phyloP scores from a whole-genome alignment of 2,113 vertebrate genomes.

The Charadrius vociferus region DNA sequence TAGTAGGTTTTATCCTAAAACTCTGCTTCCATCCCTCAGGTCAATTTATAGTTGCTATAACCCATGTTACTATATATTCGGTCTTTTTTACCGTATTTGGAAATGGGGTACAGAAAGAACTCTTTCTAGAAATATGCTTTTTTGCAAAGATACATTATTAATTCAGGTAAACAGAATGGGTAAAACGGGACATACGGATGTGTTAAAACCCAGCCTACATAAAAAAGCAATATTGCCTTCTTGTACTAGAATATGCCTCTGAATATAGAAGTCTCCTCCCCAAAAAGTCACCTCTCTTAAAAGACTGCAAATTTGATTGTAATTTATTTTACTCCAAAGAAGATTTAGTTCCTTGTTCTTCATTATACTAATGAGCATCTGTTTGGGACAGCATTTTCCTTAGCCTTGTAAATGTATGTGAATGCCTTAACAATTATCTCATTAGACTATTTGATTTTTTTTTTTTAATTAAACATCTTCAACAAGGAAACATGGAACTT shows the following conservation, averaged over 20 bases:
- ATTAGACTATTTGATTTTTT: background rate
- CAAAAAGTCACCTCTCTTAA: background rate
- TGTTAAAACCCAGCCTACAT: background rate
- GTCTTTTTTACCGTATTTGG: background rate
- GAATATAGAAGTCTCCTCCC: background rate
- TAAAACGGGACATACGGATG: background rate
- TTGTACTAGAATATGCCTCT: background rate
- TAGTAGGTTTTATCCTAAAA: background rate
- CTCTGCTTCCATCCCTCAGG: background rate
- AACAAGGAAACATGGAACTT: background rate
- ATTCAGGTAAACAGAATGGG: background rate
- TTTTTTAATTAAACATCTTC: slow-evolving; percentile 24
- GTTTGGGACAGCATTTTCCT: background rate
- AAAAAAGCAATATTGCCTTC: background rate
- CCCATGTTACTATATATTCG: background rate
- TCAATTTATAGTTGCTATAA: background rate
- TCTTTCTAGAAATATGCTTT: background rate
- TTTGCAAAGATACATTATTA: background rate
- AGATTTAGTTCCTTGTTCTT: slow-evolving; percentile 15
- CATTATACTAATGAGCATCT: background rate
- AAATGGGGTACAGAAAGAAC: background rate
- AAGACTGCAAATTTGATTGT: background rate
- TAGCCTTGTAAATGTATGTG: background rate
- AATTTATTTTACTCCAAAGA: background rate
- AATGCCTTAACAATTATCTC: slow-evolving; percentile 1